Evolutionary conservation across 2,888 invertebrate genomes (phyloP), one percentile per base, ranked within the genome.

Genomic region (Charanyca ferruginea): DNA sequence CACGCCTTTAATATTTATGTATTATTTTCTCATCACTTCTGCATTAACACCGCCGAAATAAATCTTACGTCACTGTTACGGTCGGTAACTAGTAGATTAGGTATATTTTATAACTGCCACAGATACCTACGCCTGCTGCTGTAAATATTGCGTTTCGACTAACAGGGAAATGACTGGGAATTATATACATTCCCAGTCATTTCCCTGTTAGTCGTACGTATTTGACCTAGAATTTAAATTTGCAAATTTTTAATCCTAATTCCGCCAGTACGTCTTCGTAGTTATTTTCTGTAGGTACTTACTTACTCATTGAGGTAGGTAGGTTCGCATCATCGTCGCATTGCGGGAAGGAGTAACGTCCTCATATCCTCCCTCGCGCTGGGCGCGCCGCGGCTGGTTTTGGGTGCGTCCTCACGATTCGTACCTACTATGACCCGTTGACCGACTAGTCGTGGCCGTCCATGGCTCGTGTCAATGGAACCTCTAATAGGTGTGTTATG

Each of bases 381-480:
- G 58, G 35, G 89, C 93, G 93, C 87, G 93, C 90, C 92, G 90
- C 91, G 82, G 81, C 78, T 78, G 81, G 85, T 90, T 91, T 85
- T 90, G 91, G 93, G 94, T 89, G 95, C 92, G 94, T 92, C 93
- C 92, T 89, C 90, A 89, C 90, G 85, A 89, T 87, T 89, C 89
- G 89, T 88, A n/a, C n/a, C n/a, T n/a, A 87, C 86, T 89, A 84
- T 89, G 93, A 93, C 93, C 94, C 87, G 90, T 83, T 94, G 91
- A 94, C 94, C 94, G 94, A 93, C 85, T 90, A 93, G 91, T 85
- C 87, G 83, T 89, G 88, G 88, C 91, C n/a, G n/a, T n/a, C n/a
- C 90, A 90, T 91, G 89, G 88, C 87, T 91, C 90, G 90, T 91
- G 89, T 82, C 82, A 79, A 76, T 81, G 83, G 87, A 84, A 88